Evolutionary conservation across 2,888 invertebrate species (phyloP).

Genomic region (Melinopterus prodromus): DNA sequence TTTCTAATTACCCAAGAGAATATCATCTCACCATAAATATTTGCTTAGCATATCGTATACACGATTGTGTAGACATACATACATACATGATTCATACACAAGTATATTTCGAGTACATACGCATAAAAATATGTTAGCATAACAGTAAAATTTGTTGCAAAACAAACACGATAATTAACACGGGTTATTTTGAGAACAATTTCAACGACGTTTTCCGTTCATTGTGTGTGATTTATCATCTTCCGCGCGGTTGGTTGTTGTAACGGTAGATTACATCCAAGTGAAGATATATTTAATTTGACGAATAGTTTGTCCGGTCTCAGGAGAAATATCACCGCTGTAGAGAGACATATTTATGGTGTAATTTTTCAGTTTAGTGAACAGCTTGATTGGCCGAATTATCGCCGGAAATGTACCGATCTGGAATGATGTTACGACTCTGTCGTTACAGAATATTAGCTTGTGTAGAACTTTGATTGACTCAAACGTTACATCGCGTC

Average conservation of each 20-base stretch:
- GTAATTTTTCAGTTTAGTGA: constrained; percentile 31
- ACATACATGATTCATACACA: not conserved
- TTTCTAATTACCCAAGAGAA: not conserved
- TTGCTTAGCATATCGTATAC: not conserved
- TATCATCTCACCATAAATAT: not conserved
- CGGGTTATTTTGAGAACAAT: not conserved
- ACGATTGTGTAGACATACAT: not conserved
- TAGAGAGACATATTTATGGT: constrained; percentile 14
- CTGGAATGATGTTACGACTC: constrained; percentile 5
- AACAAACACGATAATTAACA: not conserved
- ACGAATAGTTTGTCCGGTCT: not conserved
- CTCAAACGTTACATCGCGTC: not conserved
- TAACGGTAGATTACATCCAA: not conserved
- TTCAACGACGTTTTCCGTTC: not conserved
- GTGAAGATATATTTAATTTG: not conserved
- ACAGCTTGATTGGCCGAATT: constrained; percentile 29
- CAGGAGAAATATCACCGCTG: not conserved
- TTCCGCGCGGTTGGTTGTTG: not conserved
- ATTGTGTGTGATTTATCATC: not conserved
- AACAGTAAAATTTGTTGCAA: not conserved
- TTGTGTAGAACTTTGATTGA: not conserved
- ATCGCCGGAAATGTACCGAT: constrained; percentile 28
- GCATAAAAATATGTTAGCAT: not conserved
- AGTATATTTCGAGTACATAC: not conserved
- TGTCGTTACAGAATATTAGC: constrained; percentile 15